Evolutionary conservation across 2,888 invertebrate species (phyloP), one percentile per base, ranked within the genome.

Genomic region (Panopea generosa): DNA sequence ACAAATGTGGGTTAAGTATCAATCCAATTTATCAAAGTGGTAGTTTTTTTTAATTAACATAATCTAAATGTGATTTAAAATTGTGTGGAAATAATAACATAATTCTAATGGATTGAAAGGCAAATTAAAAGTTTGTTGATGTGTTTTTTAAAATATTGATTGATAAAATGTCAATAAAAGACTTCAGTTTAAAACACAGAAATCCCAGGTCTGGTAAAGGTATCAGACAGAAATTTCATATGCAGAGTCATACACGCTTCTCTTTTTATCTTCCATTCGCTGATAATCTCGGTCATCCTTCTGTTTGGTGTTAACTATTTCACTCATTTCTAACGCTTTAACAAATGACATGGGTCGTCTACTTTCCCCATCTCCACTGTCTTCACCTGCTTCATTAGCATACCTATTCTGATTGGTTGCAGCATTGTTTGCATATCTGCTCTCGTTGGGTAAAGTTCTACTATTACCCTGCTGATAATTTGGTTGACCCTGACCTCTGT

Each of bases 281-380:
- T 76, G 71, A 22, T 62, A 53, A 9, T 68, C 65, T 56, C 69
- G 69, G 20, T 79, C 66, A 56, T 85, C 78, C 59, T 80, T 84
- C 50, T 82, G 82, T 53, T 82, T 77, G 26, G 72, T 77, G 47
- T 87, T 90, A 26, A 90, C 84, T 55, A 89, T 86, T 70, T 92
- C 91, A 47, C 91, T 90, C 86, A 92, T 88, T 87, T 92, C 92
- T 53, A 93, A 79, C 16, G 93, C 93, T 62, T 90, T 90, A 22
- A 92, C 91, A 82, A 93, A 92, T 29, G 92, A 92, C 87, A 92
- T 87, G 2, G 93, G 92, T 62, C 92, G 82, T 40, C 74, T 71
- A 43, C 59, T 52, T 49, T 78, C 78, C 0, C 61, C 68, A 22
- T 69, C 66, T 2, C 52, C 65, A 3, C 38, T 47, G 59, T 63